Percentiles rank a stretch among this genome's conserved stretches.
These are phyloP conservation scores for Nixonia krombeini DNA, from an alignment of 1,140 invertebrate species.

Conservation along the genomic window DNA sequence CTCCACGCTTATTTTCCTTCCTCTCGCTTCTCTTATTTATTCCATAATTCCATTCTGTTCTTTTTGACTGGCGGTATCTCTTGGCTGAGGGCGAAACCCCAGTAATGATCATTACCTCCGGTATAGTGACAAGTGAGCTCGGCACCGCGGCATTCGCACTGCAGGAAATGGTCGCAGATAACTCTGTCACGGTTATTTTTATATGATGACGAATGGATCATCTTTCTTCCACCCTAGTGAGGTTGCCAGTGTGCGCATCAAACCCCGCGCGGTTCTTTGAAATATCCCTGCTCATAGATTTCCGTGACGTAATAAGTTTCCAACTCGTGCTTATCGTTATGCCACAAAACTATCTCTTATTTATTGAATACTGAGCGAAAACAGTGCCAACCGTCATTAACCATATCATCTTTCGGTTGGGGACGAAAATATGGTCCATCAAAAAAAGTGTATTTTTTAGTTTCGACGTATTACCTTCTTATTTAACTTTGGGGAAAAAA, in stretches of 20 bases:
- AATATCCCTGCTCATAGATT: slow-evolving; percentile 40
- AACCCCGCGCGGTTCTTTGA: not conserved
- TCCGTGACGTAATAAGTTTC: not conserved
- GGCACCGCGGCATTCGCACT: slow-evolving; percentile 51
- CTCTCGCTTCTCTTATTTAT: slow-evolving; percentile 23
- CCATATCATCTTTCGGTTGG: too few species aligned
- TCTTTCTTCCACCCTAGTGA: slow-evolving; percentile 47
- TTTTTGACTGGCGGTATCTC: slow-evolving; percentile 19
- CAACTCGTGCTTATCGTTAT: not conserved
- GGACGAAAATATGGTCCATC: too few species aligned
- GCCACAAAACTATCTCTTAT: too few species aligned
- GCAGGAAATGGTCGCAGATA: slow-evolving; percentile 69
- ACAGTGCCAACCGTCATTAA: too few species aligned
- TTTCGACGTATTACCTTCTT: too few species aligned
- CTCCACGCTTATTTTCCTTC: slow-evolving; percentile 11
- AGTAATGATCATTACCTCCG: slow-evolving; percentile 71
- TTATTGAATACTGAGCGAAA: too few species aligned
- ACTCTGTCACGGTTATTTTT: slow-evolving; percentile 68
- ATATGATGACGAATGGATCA: slow-evolving; percentile 69
- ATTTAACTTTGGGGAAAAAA: too few species aligned
- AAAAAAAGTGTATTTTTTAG: too few species aligned
- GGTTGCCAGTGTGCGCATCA: not conserved
- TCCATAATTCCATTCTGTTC: slow-evolving; percentile 33
- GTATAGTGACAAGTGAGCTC: slow-evolving; percentile 68
- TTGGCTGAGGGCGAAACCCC: slow-evolving; percentile 17